Evolutionary conservation across 2,113 vertebrate species (phyloP).

Genomic region (Trachemys scripta): DNA sequence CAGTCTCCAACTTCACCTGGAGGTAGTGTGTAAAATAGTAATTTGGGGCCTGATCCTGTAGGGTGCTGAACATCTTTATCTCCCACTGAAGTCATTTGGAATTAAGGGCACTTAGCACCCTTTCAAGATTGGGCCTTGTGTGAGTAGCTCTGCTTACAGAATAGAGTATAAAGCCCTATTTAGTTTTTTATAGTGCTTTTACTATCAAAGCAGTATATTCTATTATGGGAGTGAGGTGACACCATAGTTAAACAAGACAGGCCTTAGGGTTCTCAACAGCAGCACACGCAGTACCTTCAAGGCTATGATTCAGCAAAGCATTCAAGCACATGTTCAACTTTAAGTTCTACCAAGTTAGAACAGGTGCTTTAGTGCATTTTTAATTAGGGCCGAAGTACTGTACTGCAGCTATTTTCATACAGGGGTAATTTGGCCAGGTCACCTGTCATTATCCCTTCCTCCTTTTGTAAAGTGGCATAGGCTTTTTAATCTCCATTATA

Average conservation of each 20-base stretch:
- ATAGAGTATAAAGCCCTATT: neutral
- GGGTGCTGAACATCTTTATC: slow-evolving; percentile 23
- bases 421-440: neutral
- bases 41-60: slow-evolving; percentile 42
- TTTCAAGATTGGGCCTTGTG: slow-evolving; percentile 46
- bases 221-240: neutral
- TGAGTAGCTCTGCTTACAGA: neutral
- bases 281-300: rapidly evolving
- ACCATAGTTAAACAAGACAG: neutral
- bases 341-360: neutral
- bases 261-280: neutral
- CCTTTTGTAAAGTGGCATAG: neutral
- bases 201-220: neutral
- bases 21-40: neutral
- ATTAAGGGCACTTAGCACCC: neutral
- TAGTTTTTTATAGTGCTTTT: rapidly evolving
- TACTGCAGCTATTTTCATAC: neutral
- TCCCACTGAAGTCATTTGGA: slow-evolving; percentile 39
- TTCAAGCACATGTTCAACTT: neutral
- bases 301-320: slow-evolving; percentile 25
- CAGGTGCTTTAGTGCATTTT: neutral
- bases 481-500: neutral
- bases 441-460: neutral
- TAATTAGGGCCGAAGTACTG: neutral
- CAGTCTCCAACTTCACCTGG: neutral